Base-by-base conservation (phyloP, 35 echinoderm and acorn worm genomes). In the Diadema setosum region DNA sequence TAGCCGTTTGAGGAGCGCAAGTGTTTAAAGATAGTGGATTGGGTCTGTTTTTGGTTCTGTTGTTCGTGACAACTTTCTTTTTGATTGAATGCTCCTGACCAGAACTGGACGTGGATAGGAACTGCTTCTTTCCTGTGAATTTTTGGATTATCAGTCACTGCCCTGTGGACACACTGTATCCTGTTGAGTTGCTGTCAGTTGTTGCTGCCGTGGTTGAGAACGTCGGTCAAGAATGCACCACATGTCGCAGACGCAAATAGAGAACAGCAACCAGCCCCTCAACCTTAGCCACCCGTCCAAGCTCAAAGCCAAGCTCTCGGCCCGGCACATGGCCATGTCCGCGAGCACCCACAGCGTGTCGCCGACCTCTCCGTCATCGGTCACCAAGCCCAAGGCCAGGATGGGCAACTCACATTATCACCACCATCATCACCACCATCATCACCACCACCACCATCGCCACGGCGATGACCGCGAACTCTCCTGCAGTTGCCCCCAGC, bases 401-500 rank as follows among this genome's bases (percentile, higher is more conserved):
- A 61, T 83, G 57, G 63, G 65, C 31, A 48, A 45, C 58, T 81
- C 83, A 56, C 85, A 87, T 29, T 20, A 29, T 17, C 88, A 81
- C 16, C 88, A 90, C 52, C 80, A 74, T 20, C 75, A 74, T 16
- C 70, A 61, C 16, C 70, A 87, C 20, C 67, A 90, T 59, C 39
- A 61, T n/a, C 88, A 90, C 26, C 88, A 80, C 25, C 88, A 83
- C 5, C 67, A 90, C 60, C 39, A 61, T n/a, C 88, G 83, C 26
- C 88, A 80, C 25, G 80, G 70, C 5, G 63, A 67, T 5, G 63
- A 67, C 15, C 45, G 39, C 18, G 80, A 69, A 45, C 45, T 29
- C 30, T 83, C 61, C 45, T 99, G 96, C 48, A 85, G 46, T 29
- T 99, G 96, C 45, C 96, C 96, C 0, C 82, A 90, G 70, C 85